A percentile compares a stretch with the other conserved stretches of the same genome.
Evolutionary conservation across 2,797 vertebrate genomes (phyloP).

Genomic region (Poeciliopsis gracilis): DNA sequence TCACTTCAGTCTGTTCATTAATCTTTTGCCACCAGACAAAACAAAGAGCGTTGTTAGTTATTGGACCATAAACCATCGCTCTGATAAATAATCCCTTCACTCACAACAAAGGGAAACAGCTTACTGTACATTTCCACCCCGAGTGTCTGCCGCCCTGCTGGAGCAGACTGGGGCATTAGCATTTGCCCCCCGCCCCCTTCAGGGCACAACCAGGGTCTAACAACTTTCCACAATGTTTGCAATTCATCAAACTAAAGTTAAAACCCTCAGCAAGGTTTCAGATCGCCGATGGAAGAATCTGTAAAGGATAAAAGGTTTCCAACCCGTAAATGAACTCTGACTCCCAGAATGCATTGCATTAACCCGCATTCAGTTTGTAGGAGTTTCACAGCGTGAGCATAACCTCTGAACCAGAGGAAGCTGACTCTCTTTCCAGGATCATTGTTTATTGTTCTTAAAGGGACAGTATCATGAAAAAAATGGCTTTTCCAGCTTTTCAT

Average conservation of each 20-base stretch:
- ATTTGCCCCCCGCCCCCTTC: conserved; percentile 3
- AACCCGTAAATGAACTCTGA: not conserved
- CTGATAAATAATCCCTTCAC: conserved; percentile 68
- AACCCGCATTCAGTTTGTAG: too few relatives aligned
- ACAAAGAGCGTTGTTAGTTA: conserved; percentile 70
- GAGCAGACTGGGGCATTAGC: not conserved
- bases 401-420: too few relatives aligned
- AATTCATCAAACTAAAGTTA: conserved; percentile 39
- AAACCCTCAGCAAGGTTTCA: not conserved
- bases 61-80: conserved; percentile 47
- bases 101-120: conserved; percentile 61
- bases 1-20: conserved; percentile 72
- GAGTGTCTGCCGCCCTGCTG: conserved; percentile 16
- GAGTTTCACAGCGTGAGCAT: too few relatives aligned
- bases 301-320: not conserved
- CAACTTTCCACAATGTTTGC: conserved; percentile 9
- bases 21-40: conserved; percentile 72
- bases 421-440: too few relatives aligned
- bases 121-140: conserved; percentile 51
- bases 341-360: too few relatives aligned
- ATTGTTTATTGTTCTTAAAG: too few relatives aligned
- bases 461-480: too few relatives aligned
- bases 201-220: conserved; percentile 20
- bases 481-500: too few relatives aligned
- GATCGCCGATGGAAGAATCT: not conserved